Conservation (phyloP, 2,888 invertebrate species). For the Ommatoiulus sabulosus region DNA sequence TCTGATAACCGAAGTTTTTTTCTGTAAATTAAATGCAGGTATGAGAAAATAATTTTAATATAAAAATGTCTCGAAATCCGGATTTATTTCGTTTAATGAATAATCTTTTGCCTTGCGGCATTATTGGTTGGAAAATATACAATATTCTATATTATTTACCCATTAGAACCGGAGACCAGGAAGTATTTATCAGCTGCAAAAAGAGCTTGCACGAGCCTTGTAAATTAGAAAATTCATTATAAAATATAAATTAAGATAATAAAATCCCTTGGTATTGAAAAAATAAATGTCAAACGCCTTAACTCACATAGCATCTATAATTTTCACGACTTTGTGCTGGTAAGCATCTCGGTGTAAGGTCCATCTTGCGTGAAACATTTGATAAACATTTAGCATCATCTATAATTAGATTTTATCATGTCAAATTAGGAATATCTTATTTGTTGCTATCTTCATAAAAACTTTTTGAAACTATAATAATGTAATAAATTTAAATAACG, state of each 20-base stretch:
- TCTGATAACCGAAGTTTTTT: constrained; percentile 37
- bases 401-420: constrained; percentile 60
- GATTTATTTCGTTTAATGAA: too few relatives aligned
- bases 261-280: constrained; percentile 4
- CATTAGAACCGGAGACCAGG: neutral
- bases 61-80: too few relatives aligned
- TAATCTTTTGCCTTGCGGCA: too few relatives aligned
- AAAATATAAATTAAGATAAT: neutral
- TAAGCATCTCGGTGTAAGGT: constrained; percentile 71
- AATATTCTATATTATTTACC: constrained; percentile 35
- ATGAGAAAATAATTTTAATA: neutral
- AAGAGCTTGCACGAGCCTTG: constrained; percentile 39
- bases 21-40: neutral
- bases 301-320: constrained; percentile 70
- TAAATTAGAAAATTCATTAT: neutral
- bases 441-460: too few relatives aligned
- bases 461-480: too few relatives aligned
- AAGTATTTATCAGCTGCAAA: constrained; percentile 19
- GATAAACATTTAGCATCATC: constrained; percentile 69
- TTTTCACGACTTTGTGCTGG: constrained; percentile 68
- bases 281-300: neutral
- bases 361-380: constrained; percentile 70
- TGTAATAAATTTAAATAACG: too few relatives aligned
- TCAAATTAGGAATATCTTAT: neutral
- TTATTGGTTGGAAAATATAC: too few relatives aligned